Base-by-base conservation (phyloP, 2,888 invertebrate species). In the Meliscaeva auricollis region DNA sequence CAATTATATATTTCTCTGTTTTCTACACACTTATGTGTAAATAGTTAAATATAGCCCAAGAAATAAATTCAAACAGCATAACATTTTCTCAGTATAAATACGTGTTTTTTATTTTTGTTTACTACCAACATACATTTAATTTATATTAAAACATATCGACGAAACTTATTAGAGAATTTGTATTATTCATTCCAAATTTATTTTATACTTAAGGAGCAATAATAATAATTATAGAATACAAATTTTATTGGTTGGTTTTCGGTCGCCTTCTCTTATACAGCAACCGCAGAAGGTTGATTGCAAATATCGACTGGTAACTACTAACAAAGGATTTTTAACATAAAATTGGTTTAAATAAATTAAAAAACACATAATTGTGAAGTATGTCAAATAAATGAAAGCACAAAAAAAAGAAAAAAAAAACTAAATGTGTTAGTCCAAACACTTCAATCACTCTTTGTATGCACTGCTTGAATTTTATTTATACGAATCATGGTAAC, bases 241-340 rank as follows among this genome's bases (percentile, higher is more conserved):
- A 77, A 69, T 72, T 88, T 89, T 89, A 90, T 91, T 91, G 91
- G 92, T 92, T 92, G 91, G 91, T 91, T 92, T 91, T 93, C 94
- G 93, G 95, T 95, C 95, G 95, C 95, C 95, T 95, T 95, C 95
- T 96, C 95, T 94, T 93, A 94, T 95, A 95, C 95, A 95, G 95
- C 95, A 95, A 94, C 95, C 94, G 95, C 95, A 94, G 95, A 95
- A 95, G 95, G 95, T 94, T 94, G 94, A 94, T 90, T 89, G 88
- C 87, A 88, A 88, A 89, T 88, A 89, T 88, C 88, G 88, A 89
- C 89, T 87, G 60, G 78, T 79, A 73, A 74, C 58, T 80, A 66
- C 44, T 46, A 46, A 17, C n/a, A 44, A 41, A 46, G 44, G 44
- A 75, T 74, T 64, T 74, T 75, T 30, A 58, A n/a, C 32, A 32